Evolutionary conservation across 37 sponge, comb jelly and placozoan species (phyloP), one percentile per base, ranked within the genome.

Genomic region (Lycopodina hypogea): DNA sequence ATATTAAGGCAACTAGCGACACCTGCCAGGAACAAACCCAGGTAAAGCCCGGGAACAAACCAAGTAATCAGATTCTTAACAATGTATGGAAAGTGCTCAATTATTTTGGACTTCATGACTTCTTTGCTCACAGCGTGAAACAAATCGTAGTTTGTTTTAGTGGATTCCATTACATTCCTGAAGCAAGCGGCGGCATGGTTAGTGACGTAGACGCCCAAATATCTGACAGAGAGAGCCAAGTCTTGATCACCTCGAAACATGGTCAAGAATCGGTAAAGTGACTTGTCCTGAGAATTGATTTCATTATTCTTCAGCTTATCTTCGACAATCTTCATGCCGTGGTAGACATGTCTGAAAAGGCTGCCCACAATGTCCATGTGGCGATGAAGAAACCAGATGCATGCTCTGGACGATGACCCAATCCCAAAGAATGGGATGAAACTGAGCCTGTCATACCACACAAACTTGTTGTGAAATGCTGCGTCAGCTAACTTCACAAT

Each of bases 1-100:
- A 73, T 81, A 19, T 60, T 72, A 30, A 81, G 40, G 29, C 63
- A 73, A 23, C 18, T 51, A 15, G 3, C 3, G 15, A 81, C 45
- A 40, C 74, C 64, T 0, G 39, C 0, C 42, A 81, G 74, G 24
- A 73, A 73, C 15, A 8, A 12, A 38, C 21, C 40, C n/a, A 81
- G 28, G 65, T 61, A 81, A 21, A 35, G 48, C 1, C 74, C 74
- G 33, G 82, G 82, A 19, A 38, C 53, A 19, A 64, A 28, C 82
- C 82, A 81, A 8, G 4, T 71, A 73, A 81, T 72, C 24, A 72
- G 21, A 0, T 64, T 45, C 74, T 60, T 71, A 24, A 71, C 50
- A 15, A 72, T 63, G 51, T 32, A 62, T 29, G 51, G 21, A 35
- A 72, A 72, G 32, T 73, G 62, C 28, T 42, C 45, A 11, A 81